Base-by-base conservation (phyloP, 1,140 invertebrate genomes). In the Drosophila pseudoobscura region DNA sequence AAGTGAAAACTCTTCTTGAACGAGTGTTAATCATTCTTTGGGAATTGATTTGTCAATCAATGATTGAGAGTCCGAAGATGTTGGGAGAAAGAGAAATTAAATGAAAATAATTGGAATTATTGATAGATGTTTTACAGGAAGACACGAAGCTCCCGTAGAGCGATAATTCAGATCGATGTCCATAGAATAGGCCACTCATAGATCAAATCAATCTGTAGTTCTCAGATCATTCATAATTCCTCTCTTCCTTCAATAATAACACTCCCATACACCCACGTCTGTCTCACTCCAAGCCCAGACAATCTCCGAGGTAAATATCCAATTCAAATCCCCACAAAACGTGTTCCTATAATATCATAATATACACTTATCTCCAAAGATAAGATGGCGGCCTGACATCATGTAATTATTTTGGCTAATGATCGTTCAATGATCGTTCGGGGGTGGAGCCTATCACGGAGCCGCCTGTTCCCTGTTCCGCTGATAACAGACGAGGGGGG, bases 361-460 rank as follows among this genome's bases (percentile, higher is more conserved):
- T 60, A 22, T 47, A 5, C n/a, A 69, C 35, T 75, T 75, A 75
- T 65, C 70, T 65, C 0, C 9, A 31, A 39, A 29, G 11, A n/a
- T n/a, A n/a, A n/a, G n/a, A n/a, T 82, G 31, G 45, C 41, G 20
- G 31, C 9, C 78, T 82, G 70, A 82, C 74, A 88, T 82, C 83
- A 72, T 69, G 65, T 82, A 87, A 87, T 82, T 88, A 88, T 88
- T 78, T 82, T 64, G 29, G 73, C 62, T 62, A 79, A 57, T 64
- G 50, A 74, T 53, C 29, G 46, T 55, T 60, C 60, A 75, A 84
- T 72, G 58, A 55, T 41, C 47, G 60, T 44, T 68, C 65, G 56
- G 62, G 52, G 77, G 58, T 49, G 64, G 39, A 35, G 45, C 55
- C 50, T 57, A 80, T 75, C 77, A 56, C 55, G 63, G 13, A 20